These are phyloP conservation scores for Vidua macroura DNA, from an alignment of 2,113 vertebrate species.

Conservation along the genomic window DNA sequence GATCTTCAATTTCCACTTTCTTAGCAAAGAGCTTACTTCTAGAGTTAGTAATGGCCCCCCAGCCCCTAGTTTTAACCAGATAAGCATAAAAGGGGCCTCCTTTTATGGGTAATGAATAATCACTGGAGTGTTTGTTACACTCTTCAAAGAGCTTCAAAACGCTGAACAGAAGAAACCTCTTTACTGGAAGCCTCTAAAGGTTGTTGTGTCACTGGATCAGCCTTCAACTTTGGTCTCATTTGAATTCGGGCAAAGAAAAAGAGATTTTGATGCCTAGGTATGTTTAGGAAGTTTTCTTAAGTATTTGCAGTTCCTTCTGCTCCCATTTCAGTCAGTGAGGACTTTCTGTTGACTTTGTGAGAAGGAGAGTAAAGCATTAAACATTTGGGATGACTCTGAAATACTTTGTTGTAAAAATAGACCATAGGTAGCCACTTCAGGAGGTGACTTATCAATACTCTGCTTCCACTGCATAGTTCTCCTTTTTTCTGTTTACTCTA, in stretches of 20 bases:
- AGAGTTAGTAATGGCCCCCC: background rate
- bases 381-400: background rate
- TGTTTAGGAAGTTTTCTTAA: background rate
- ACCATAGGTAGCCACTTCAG: background rate
- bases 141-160: background rate
- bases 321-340: background rate
- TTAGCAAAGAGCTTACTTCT: background rate
- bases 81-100: background rate
- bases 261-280: background rate
- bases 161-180: background rate
- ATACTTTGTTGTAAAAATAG: background rate
- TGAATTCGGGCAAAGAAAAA: background rate
- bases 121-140: background rate
- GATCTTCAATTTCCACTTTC: background rate
- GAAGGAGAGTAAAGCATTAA: background rate
- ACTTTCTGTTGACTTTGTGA: background rate
- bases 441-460: background rate
- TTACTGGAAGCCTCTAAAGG: background rate
- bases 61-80: background rate
- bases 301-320: background rate
- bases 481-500: background rate
- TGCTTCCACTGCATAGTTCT: background rate
- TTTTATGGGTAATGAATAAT: background rate
- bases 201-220: background rate
- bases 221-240: background rate